Evolutionary conservation across 2,888 invertebrate species (phyloP), one percentile per base, ranked within the genome.

Genomic region (Portevinia maculata): DNA sequence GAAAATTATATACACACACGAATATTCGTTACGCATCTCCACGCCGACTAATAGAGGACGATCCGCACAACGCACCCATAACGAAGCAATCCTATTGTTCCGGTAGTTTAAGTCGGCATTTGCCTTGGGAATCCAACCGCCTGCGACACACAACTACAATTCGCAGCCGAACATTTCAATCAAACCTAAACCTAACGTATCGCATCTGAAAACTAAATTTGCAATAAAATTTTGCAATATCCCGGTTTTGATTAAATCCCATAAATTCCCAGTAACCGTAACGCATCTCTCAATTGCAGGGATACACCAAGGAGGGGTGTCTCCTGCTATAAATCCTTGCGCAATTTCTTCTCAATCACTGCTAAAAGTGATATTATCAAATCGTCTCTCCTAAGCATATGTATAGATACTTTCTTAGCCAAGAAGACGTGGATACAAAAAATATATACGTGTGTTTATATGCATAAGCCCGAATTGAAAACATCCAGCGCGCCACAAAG

Each of bases 211-310:
- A 78, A 65, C 53, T 55, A 64, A 64, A 67, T 78, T 78, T 48
- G 71, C 83, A 83, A 83, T 83, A 83, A 78, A 83, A 83, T 62
- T 73, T 78, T 41, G 50, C 71, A 78, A 73, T 73, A 78, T 78
- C 71, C 78, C 57, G 46, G 53, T 67, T 73, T 67, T 83, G 83
- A 83, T 83, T 83, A 83, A 83, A 83, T 78, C 83, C 67, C 78
- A 83, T 83, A 83, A 83, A 78, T 83, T 78, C 62, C 62, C 15
- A n/a, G 65, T 41, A 62, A 53, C 60, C 64, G 60, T 70, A 70
- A 64, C 60, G 73, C 65, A 59, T 71, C 59, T 55, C 50, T 62
- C 48, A 53, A 60, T 60, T 67, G 57, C 52, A 46, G 34, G 0
- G 3, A 34, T 34, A 34, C 5, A 2, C 48, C 48, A 30, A 52